Conservation (phyloP, 2,113 vertebrate genomes). For the Mormyrus lacerda region DNA sequence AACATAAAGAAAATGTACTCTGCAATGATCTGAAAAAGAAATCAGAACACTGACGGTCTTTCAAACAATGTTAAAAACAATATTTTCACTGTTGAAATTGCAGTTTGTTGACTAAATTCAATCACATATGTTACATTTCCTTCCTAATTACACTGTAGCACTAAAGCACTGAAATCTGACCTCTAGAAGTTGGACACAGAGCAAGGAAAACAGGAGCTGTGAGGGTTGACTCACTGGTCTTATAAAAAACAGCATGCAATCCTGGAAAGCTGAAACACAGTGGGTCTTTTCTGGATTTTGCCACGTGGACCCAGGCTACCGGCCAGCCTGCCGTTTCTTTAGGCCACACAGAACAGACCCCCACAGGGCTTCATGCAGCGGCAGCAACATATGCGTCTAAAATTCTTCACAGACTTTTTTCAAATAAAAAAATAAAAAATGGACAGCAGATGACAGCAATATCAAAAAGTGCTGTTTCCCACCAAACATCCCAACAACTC, state of each 20-base stretch:
- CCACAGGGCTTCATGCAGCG: too few species aligned
- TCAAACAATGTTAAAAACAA: not conserved
- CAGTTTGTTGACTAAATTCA: constrained; percentile 6
- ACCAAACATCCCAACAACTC: not conserved
- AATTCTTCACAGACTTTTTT: not conserved
- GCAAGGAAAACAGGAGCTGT: constrained; percentile 33
- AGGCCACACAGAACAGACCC: not conserved
- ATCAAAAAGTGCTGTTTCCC: not conserved
- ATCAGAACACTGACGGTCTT: constrained; percentile 12
- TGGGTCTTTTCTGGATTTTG: constrained; percentile 38
- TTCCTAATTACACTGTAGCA: not conserved
- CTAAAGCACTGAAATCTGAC: constrained; percentile 3
- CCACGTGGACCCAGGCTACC: constrained; percentile 62
- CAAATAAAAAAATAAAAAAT: not conserved
- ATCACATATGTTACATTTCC: not conserved
- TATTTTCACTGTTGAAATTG: not conserved
- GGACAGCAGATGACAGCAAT: not conserved
- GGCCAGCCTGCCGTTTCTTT: constrained; percentile 44
- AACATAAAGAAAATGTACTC: not conserved
- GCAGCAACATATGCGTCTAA: not conserved
- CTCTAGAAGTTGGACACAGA: constrained; percentile 21
- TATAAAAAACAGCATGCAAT: constrained; percentile 17
- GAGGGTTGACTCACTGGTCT: constrained; percentile 35
- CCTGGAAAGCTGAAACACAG: constrained; percentile 14
- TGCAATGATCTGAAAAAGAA: not conserved